Conservation (phyloP, 1,140 invertebrate species). For the Pentalonia nigronervosa region DNA sequence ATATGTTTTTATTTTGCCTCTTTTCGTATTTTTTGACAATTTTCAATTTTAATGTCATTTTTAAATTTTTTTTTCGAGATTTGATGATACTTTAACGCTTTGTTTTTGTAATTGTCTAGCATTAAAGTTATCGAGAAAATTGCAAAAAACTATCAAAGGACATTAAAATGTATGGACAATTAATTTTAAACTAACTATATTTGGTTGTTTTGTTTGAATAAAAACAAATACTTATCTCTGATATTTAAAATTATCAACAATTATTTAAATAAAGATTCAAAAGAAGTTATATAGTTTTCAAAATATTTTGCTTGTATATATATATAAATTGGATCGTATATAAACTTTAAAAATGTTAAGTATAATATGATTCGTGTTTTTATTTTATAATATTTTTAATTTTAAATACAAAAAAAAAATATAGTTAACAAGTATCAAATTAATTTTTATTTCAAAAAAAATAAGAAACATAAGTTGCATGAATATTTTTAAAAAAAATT, state of each 20-base stretch:
- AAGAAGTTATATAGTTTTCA: no score
- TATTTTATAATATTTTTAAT: background rate
- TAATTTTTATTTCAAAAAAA: background rate
- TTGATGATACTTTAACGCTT: background rate
- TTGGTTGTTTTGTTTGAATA: background rate
- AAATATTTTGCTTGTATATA: background rate
- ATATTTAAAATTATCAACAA: background rate
- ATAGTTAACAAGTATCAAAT: background rate
- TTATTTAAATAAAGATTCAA: background rate
- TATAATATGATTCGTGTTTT: background rate
- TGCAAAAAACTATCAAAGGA: background rate
- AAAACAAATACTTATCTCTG: background rate
- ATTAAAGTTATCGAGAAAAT: background rate
- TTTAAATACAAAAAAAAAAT: background rate
- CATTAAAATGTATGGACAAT: background rate
- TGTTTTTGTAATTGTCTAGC: background rate
- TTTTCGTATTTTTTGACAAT: no score
- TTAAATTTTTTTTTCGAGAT: no score
- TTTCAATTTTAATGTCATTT: no score
- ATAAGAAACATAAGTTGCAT: no score
- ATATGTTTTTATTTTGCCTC: no score
- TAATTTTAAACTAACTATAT: background rate
- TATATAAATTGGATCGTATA: background rate
- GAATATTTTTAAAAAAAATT: no score
- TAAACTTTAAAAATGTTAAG: background rate